phyloP scores from a whole-genome alignment of 1,140 invertebrate species.

The Gryllus bimaculatus region DNA sequence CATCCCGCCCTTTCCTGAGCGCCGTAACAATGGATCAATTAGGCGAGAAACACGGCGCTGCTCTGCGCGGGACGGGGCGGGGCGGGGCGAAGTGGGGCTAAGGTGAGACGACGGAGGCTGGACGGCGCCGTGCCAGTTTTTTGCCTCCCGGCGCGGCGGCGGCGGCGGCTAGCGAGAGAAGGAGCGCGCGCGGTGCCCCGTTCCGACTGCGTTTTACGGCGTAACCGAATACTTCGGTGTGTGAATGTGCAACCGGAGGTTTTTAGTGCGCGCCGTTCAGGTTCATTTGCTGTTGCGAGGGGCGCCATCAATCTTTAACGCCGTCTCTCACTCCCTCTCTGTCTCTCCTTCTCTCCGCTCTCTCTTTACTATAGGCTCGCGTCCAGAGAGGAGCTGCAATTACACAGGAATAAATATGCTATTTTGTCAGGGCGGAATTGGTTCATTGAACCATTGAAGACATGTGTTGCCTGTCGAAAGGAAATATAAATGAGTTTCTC shows the following conservation, averaged over 20 bases:
- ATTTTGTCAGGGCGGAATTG: neutral
- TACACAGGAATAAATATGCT: neutral
- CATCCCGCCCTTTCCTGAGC: too few relatives aligned
- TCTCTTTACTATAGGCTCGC: too few relatives aligned
- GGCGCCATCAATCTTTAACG: neutral
- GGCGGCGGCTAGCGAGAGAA: neutral
- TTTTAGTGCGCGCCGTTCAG: neutral
- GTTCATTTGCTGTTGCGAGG: neutral
- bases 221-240: neutral
- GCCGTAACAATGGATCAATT: neutral
- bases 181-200: neutral
- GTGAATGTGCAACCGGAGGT: neutral
- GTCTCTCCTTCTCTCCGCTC: neutral
- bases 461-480: slow-evolving; percentile 3
- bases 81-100: neutral
- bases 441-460: slow-evolving; percentile 4
- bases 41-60: neutral
- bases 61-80: too few relatives aligned
- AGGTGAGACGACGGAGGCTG: neutral
- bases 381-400: neutral
- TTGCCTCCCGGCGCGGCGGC: neutral
- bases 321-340: neutral
- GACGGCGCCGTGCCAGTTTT: neutral
- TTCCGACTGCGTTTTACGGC: neutral
- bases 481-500: neutral